phyloP scores from a whole-genome alignment of 2,113 vertebrate genomes.

The Talpa occidentalis region DNA sequence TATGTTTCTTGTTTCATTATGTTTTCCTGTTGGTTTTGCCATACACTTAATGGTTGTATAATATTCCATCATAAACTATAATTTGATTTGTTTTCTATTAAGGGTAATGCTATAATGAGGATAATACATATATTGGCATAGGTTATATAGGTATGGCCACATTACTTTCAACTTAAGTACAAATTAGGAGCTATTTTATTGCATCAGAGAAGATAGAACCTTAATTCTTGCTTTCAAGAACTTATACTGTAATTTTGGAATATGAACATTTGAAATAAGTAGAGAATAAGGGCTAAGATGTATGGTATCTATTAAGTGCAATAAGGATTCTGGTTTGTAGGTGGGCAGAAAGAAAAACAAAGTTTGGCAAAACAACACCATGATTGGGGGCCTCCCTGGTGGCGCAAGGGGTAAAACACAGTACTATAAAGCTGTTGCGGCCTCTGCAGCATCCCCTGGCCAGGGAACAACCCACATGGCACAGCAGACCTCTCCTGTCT shows the following conservation, averaged over 20 bases:
- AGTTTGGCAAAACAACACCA: not conserved
- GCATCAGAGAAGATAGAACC: constrained; percentile 7
- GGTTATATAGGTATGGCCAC: not conserved
- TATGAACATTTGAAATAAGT: constrained; percentile 3
- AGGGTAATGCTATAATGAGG: not conserved
- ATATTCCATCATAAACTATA: not conserved
- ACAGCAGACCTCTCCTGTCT: no score
- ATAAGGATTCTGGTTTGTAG: constrained; percentile 30
- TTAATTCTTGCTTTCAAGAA: constrained; percentile 43
- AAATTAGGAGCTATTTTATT: not conserved
- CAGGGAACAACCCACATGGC: no score
- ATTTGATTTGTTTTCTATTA: not conserved
- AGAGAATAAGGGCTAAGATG: constrained; percentile 14
- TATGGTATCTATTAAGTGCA: not conserved
- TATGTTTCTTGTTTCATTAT: constrained; percentile 9
- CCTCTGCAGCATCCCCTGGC: no score
- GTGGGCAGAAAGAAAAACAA: constrained; percentile 12
- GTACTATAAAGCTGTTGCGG: no score
- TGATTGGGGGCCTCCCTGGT: no score
- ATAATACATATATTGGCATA: not conserved
- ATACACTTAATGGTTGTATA: constrained; percentile 22
- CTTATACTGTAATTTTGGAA: not conserved
- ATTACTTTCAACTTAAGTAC: constrained; percentile 16
- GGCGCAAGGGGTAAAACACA: no score
- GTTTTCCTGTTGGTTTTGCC: constrained; percentile 9